Percentiles rank a stretch among this genome's conserved stretches.
These are phyloP conservation scores for Drosophila murphyi DNA, from an alignment of 1,140 invertebrate species.

Conservation along the genomic window DNA sequence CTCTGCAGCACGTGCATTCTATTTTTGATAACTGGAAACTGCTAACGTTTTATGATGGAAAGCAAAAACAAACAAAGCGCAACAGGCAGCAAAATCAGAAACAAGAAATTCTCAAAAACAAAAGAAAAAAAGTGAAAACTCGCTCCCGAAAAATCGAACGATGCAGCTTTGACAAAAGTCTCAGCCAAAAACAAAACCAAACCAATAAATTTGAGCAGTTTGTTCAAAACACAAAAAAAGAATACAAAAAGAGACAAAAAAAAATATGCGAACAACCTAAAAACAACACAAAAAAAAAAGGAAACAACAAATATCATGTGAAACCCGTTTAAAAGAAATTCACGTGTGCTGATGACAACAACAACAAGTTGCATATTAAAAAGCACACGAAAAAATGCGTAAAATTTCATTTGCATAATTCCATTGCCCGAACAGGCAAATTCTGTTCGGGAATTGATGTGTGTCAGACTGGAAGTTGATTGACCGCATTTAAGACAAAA, in stretches of 20 bases:
- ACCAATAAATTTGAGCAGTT: constrained; percentile 66
- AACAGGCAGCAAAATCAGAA: neutral
- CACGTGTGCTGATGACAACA: constrained; percentile 63
- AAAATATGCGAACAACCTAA: constrained; percentile 34
- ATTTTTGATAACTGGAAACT: too few relatives aligned
- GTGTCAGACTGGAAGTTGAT: constrained; percentile 24
- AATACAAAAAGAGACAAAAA: constrained; percentile 38
- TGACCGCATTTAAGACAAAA: constrained; percentile 24
- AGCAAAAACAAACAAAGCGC: too few relatives aligned
- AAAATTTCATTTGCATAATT: constrained; percentile 70
- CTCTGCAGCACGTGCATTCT: too few relatives aligned
- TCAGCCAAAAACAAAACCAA: constrained; percentile 6
- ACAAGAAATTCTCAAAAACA: neutral
- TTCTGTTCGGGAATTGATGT: neutral
- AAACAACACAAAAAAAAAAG: constrained; percentile 63
- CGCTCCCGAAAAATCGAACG: constrained; percentile 29
- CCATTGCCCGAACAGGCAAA: constrained; percentile 45
- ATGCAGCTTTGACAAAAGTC: constrained; percentile 38
- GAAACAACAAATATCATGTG: constrained; percentile 54
- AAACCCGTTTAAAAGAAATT: constrained; percentile 79
- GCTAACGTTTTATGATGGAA: neutral
- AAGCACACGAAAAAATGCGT: constrained; percentile 61
- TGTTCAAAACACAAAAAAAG: constrained; percentile 12
- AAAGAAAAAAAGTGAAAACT: neutral
- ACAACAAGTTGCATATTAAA: constrained; percentile 60